These are phyloP conservation scores for Copsychus sechellarum DNA, from an alignment of 2,113 vertebrate genomes.

Conservation along the genomic window DNA sequence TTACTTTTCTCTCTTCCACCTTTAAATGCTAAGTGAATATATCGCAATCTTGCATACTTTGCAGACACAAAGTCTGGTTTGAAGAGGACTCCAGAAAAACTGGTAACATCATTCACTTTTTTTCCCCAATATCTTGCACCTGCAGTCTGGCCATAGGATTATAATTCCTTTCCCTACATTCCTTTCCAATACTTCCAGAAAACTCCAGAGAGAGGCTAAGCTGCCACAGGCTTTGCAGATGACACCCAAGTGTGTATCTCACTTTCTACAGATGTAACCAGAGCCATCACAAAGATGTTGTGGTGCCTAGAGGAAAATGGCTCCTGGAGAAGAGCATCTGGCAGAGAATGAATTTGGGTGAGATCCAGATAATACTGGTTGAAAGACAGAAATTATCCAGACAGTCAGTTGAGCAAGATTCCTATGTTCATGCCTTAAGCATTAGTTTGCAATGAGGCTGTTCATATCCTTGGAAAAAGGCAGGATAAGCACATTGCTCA, in stretches of 20 bases:
- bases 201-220: not conserved
- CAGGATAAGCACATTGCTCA: not conserved
- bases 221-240: constrained; percentile 22
- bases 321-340: constrained; percentile 51
- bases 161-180: not conserved
- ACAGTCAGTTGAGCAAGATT: constrained; percentile 14
- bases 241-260: constrained; percentile 29
- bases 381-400: constrained; percentile 27
- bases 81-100: not conserved
- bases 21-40: not conserved
- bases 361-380: constrained; percentile 9
- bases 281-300: constrained; percentile 20
- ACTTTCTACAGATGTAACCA: constrained; percentile 41
- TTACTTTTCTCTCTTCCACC: not conserved
- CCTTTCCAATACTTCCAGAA: not conserved
- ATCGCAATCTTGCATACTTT: not conserved
- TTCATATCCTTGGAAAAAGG: not conserved
- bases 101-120: not conserved
- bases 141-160: not conserved
- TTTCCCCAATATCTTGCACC: not conserved
- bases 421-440: not conserved
- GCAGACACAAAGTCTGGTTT: not conserved
- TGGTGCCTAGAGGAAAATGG: constrained; percentile 33
- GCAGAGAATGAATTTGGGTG: constrained; percentile 18
- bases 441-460: not conserved